Conservation (phyloP, 2,797 vertebrate genomes). For the Acanthiza pusilla region DNA sequence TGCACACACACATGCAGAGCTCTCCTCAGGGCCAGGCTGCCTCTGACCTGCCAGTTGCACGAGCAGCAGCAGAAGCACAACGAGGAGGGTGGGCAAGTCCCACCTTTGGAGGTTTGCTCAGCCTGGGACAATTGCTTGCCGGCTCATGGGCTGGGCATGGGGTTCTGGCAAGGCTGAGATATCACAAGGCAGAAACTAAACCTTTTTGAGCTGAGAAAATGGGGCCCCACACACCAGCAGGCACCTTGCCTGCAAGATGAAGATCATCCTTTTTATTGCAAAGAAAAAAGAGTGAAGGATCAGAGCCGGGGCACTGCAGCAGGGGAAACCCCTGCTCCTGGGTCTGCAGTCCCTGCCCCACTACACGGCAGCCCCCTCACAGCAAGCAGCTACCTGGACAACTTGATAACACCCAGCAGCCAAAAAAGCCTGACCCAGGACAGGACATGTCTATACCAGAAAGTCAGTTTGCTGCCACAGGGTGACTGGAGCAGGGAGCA, state of each 20-base stretch:
- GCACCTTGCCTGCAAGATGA: not conserved
- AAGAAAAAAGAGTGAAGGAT: not conserved
- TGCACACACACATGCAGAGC: fast-evolving
- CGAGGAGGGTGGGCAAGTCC: fast-evolving
- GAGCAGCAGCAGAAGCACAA: fast-evolving
- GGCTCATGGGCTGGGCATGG: not conserved
- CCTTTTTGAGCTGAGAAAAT: not conserved
- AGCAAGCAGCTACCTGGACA: not conserved
- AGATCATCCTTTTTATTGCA: not conserved
- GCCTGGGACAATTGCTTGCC: not conserved
- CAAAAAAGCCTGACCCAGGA: not conserved
- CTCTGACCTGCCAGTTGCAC: not conserved
- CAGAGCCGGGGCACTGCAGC: not conserved
- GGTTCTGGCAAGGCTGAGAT: not conserved
- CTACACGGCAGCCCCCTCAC: not conserved
- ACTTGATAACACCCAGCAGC: not conserved
- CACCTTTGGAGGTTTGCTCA: not conserved
- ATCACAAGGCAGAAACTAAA: not conserved
- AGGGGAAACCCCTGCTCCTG: not conserved
- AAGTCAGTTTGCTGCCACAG: not conserved
- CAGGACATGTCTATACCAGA: not conserved
- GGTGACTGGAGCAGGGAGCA: not conserved
- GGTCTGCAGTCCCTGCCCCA: not conserved
- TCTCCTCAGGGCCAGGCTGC: not conserved
- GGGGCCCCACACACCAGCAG: not conserved